phyloP scores from a whole-genome alignment of 92 coral and sea anemone species.

The Siderastrea radians region DNA sequence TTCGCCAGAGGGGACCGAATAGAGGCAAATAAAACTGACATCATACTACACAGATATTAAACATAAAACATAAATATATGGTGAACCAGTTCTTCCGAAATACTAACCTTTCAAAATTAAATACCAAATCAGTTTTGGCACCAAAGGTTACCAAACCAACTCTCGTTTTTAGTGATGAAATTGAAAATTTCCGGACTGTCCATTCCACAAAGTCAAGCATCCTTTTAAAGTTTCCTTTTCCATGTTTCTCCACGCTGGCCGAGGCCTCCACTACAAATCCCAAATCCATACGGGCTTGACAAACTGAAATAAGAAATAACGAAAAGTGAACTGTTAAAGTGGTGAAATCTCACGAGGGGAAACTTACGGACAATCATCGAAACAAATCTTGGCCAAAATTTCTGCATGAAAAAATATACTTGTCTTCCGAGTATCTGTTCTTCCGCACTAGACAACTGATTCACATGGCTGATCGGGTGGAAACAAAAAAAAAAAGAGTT shows the following conservation, averaged over 20 bases:
- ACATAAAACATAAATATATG: not conserved
- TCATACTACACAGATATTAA: not conserved
- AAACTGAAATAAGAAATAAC: slow-evolving; percentile 47
- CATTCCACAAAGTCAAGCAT: slow-evolving; percentile 71
- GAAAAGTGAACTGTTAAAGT: too few relatives aligned
- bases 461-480: too few relatives aligned
- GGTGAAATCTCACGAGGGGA: too few relatives aligned
- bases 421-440: too few relatives aligned
- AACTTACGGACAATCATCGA: too few relatives aligned
- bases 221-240: slow-evolving; percentile 68
- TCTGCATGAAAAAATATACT: too few relatives aligned
- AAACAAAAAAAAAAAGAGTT: too few relatives aligned
- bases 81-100: too few relatives aligned
- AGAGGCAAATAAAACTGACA: too few relatives aligned
- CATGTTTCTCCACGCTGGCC: slow-evolving; percentile 56
- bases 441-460: too few relatives aligned
- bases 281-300: slow-evolving; percentile 75
- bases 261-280: slow-evolving; percentile 86
- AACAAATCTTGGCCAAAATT: too few relatives aligned
- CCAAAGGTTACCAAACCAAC: slow-evolving; percentile 75
- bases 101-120: slow-evolving; percentile 34
- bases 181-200: slow-evolving; percentile 67
- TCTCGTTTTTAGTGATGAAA: slow-evolving; percentile 68
- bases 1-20: too few relatives aligned
- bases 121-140: slow-evolving; percentile 33